Percentiles rank a stretch among this genome's conserved stretches.
These are phyloP conservation scores for Diachasmimorpha longicaudata DNA, from an alignment of 1,140 invertebrate genomes.

Conservation along the genomic window DNA sequence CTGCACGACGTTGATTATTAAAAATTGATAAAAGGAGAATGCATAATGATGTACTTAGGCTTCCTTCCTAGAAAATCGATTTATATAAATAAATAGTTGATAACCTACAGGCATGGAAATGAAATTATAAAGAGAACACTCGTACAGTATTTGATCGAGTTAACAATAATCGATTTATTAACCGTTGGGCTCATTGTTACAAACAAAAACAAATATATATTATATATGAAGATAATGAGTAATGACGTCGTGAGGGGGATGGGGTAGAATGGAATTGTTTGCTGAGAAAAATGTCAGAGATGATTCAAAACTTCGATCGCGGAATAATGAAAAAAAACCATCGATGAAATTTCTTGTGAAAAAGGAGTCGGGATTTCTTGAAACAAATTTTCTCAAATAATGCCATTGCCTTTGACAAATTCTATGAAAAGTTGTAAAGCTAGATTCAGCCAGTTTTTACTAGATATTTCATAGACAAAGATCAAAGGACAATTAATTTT, in stretches of 20 bases:
- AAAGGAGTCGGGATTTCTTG: no score
- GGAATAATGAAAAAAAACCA: no score
- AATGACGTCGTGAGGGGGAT: background rate
- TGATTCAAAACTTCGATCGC: no score
- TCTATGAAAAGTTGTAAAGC: no score
- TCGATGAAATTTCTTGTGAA: no score
- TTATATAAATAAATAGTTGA: background rate
- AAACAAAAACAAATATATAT: slow-evolving; percentile 6
- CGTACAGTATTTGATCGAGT: background rate
- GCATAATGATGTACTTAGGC: slow-evolving; percentile 1
- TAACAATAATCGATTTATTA: background rate
- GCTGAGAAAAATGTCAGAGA: no score
- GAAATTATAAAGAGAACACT: background rate
- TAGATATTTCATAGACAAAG: no score
- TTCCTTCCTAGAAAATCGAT: background rate
- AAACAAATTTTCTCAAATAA: no score
- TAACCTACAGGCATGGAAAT: background rate
- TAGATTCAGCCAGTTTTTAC: no score
- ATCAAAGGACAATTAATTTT: no score
- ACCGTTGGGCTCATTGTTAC: slow-evolving; percentile 11
- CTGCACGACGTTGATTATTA: background rate
- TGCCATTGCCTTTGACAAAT: no score
- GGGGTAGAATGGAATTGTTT: no score
- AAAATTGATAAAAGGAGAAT: background rate
- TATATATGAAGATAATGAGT: background rate